Percentiles rank a stretch among this genome's conserved stretches.
Conservation (phyloP, 1,140 invertebrate genomes). For the Chymomyza costata region DNA sequence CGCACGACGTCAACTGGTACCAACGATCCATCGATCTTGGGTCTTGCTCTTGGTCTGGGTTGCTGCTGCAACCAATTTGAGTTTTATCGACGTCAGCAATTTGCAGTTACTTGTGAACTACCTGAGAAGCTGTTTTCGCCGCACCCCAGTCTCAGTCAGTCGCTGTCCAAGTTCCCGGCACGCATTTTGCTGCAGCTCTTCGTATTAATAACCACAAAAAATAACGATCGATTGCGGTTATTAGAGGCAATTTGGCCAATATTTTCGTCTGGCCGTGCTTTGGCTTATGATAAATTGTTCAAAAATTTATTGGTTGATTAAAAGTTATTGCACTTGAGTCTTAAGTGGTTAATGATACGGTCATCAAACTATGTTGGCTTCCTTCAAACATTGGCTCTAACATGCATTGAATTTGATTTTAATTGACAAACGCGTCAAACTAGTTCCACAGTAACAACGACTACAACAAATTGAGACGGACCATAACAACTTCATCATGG, state of each 20-base stretch:
- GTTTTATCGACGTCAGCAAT: constrained; percentile 70
- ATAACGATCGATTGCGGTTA: constrained; percentile 74
- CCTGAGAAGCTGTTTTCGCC: constrained; percentile 63
- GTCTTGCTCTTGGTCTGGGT: constrained; percentile 4
- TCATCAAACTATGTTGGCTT: constrained; percentile 13
- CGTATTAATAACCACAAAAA: constrained; percentile 73
- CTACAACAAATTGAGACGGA: constrained; percentile 43
- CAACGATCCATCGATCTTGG: constrained; percentile 22
- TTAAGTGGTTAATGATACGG: constrained; percentile 69
- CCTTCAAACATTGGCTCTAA: constrained; percentile 38
- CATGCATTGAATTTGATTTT: constrained; percentile 64
- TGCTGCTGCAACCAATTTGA: constrained; percentile 59
- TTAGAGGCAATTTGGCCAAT: constrained; percentile 68
- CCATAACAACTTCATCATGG: constrained; percentile 57
- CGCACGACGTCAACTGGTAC: constrained; percentile 2
- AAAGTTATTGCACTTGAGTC: constrained; percentile 68
- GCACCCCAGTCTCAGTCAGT: constrained; percentile 18
- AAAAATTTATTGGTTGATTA: constrained; percentile 73
- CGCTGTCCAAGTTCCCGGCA: constrained; percentile 3
- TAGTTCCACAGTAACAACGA: constrained; percentile 25
- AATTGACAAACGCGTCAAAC: constrained; percentile 69
- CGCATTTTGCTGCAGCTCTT: constrained; percentile 20
- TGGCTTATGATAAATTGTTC: constrained; percentile 59
- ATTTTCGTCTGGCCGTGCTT: constrained; percentile 9
- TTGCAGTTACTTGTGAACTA: constrained; percentile 75